Percentiles rank a stretch among this genome's conserved stretches.
Conservation (phyloP, 2,888 invertebrate species). For the Cataglyphis livida region DNA sequence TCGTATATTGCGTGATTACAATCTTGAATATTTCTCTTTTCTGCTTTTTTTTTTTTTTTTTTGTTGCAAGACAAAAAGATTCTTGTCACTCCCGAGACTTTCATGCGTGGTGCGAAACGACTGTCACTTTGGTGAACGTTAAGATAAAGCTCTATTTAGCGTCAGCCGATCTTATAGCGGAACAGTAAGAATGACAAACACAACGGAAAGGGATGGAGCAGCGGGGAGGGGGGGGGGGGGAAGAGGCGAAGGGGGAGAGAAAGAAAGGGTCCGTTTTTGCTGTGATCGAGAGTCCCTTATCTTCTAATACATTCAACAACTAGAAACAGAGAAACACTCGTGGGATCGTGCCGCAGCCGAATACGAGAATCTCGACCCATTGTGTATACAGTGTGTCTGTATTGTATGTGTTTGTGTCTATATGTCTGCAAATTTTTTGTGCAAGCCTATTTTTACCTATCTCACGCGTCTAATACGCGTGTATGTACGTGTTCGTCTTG, state of each 20-base stretch:
- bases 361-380: slow-evolving; percentile 35
- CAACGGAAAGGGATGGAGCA: slow-evolving; percentile 67
- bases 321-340: slow-evolving; percentile 76
- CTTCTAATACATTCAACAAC: slow-evolving; percentile 78
- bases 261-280: slow-evolving; percentile 64
- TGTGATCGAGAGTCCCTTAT: slow-evolving; percentile 76
- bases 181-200: slow-evolving; percentile 69
- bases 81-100: slow-evolving; percentile 23
- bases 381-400: background rate
- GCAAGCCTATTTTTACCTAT: slow-evolving; percentile 42
- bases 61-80: background rate
- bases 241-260: background rate
- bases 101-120: slow-evolving; percentile 15
- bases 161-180: slow-evolving; percentile 56
- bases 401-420: background rate
- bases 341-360: slow-evolving; percentile 75
- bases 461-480: slow-evolving; percentile 33
- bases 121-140: slow-evolving; percentile 35
- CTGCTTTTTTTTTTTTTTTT: background rate
- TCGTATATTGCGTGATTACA: background rate
- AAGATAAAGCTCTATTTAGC: slow-evolving; percentile 53
- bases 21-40: background rate
- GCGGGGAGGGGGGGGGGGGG: background rate
- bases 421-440: slow-evolving; percentile 18
- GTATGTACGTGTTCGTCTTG: slow-evolving; percentile 1